Conservation (phyloP, 2,113 vertebrate genomes). For the Myxocyprinus asiaticus region DNA sequence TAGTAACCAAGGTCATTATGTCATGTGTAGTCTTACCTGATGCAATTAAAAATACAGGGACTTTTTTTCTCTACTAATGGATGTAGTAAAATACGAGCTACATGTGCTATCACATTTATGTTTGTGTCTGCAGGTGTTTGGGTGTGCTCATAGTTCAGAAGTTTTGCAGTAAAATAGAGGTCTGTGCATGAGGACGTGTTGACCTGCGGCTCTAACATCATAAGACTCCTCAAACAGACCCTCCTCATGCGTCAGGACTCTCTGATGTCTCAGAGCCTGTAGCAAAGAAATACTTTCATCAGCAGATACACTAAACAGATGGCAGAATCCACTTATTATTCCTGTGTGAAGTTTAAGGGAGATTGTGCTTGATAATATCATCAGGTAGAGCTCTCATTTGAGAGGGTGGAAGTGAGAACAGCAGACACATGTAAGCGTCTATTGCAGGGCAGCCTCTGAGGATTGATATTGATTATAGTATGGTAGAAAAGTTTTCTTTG, state of each 20-base stretch:
- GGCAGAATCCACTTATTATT: neutral
- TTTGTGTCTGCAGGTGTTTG: no score
- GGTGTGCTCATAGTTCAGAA: neutral
- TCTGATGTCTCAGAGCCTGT: conserved; percentile 24
- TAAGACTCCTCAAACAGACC: neutral
- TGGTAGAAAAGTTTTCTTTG: neutral
- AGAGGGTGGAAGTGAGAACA: neutral
- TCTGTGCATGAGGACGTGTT: neutral
- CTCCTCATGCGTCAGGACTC: conserved; percentile 5
- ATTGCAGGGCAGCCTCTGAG: neutral
- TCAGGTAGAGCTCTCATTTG: conserved; percentile 18
- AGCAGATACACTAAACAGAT: neutral
- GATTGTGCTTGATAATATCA: neutral
- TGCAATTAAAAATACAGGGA: no score
- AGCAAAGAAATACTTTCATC: neutral
- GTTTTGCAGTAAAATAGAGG: neutral
- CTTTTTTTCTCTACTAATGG: no score
- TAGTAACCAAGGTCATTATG: no score
- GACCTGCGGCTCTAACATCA: conserved; percentile 18
- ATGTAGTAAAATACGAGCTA: no score
- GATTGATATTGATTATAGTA: neutral
- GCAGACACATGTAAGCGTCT: no score
- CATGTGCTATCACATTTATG: neutral
- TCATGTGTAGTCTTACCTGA: no score
- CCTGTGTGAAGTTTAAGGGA: neutral